These are phyloP conservation scores for Oceanodroma tethys DNA, from an alignment of 2,113 vertebrate genomes.

Conservation along the genomic window DNA sequence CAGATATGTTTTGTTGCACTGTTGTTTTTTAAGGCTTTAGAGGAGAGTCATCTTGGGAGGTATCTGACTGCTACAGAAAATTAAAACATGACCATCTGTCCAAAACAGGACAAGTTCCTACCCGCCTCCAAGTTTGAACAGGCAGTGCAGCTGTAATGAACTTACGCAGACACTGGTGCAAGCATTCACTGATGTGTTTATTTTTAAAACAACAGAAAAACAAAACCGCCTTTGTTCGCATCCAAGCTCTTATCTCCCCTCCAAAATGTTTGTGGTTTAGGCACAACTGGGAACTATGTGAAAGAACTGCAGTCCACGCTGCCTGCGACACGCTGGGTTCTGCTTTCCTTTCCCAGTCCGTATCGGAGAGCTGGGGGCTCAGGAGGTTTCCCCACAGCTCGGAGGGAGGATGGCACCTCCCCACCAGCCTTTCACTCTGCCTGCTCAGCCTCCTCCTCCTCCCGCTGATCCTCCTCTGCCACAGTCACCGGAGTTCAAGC, in stretches of 20 bases:
- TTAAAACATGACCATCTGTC: background rate
- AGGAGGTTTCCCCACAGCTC: background rate
- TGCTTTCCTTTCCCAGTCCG: background rate
- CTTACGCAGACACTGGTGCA: background rate
- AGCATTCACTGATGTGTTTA: background rate
- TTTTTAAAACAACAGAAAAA: background rate
- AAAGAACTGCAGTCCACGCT: rapidly evolving
- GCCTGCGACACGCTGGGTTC: background rate
- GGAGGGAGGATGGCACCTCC: background rate
- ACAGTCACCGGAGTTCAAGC: background rate
- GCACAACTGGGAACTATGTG: background rate
- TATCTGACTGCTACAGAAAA: background rate
- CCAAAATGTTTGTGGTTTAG: background rate
- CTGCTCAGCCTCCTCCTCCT: background rate
- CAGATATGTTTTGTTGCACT: background rate
- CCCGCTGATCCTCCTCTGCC: background rate
- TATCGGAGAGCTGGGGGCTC: rapidly evolving
- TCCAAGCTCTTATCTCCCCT: background rate
- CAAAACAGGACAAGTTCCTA: background rate
- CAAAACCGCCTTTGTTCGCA: background rate
- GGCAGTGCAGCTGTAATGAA: background rate
- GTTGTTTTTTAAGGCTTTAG: background rate
- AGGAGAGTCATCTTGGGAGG: background rate
- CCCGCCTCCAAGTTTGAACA: background rate
- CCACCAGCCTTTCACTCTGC: background rate